These are phyloP conservation scores for Nomada ferruginata DNA, from an alignment of 2,888 invertebrate species.

Conservation along the genomic window DNA sequence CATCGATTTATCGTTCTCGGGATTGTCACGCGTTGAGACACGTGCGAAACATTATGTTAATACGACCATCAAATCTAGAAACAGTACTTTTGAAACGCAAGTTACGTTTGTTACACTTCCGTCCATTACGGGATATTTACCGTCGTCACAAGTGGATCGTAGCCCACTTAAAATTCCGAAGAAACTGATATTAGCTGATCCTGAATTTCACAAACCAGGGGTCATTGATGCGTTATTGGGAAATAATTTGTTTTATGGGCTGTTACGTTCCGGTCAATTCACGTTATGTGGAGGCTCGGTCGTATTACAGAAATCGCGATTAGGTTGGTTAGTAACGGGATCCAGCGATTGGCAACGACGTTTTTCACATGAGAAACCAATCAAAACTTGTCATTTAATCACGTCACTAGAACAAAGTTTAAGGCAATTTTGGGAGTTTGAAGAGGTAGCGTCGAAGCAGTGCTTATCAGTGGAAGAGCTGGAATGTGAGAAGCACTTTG, in stretches of 20 bases:
- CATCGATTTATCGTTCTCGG: neutral
- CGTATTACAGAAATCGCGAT: constrained; percentile 12
- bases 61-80: neutral
- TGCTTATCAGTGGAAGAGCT: neutral
- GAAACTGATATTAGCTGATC: constrained; percentile 15
- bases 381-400: neutral
- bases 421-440: constrained; percentile 10
- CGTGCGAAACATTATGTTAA: neutral
- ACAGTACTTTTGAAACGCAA: neutral
- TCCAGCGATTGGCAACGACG: too few relatives aligned
- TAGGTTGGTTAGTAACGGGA: constrained; percentile 26
- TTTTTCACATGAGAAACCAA: too few relatives aligned
- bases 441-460: neutral
- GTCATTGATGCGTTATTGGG: constrained; percentile 19
- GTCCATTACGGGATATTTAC: neutral
- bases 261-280: constrained; percentile 6
- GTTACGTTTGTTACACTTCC: constrained; percentile 8
- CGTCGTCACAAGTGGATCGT: neutral
- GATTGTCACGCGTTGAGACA: neutral
- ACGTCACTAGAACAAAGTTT: neutral
- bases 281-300: neutral
- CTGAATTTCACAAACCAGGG: constrained; percentile 5
- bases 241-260: constrained; percentile 6
- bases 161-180: neutral
- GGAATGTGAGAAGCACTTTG: neutral